Evolutionary conservation across 2,888 invertebrate genomes (phyloP), one percentile per base, ranked within the genome.

Genomic region (Phaedon cochleariae): DNA sequence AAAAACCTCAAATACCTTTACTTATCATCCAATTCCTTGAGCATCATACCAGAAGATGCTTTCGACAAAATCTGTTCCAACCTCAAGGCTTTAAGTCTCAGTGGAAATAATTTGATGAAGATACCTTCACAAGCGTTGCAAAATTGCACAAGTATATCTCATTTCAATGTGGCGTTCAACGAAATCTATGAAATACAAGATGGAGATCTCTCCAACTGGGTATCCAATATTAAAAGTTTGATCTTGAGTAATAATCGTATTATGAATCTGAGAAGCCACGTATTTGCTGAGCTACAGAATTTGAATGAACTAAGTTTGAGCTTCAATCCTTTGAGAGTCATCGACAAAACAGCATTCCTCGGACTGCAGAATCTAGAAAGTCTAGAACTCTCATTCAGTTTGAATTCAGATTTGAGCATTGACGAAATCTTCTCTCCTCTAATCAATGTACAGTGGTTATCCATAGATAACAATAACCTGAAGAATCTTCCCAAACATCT

Each of bases 261-360:
- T 72, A 91, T 92, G 34, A 90, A 88, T 81, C 85, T 91, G 73
- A 89, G 89, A 78, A 86, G 89, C 71, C 89, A 89, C 76, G 88
- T 92, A 72, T 93, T 95, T 82, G 87, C 88, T 65, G 90, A 90
- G 45, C 87, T 92, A 58, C 89, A 89, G 70, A 89, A 92, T 73
- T 87, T 97, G 73, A 92, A 92, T 77, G 96, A 96, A 84, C 88
- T 97, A 71, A 94, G 94, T 84, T 85, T 97, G 72, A 96, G 96
- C 80, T 95, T 96, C 84, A 97, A 97, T 83, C 92, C 93, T 78
- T 88, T 97, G 70, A 90, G 90, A 75, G 90, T 92, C 77, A 88
- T 97, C 73, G 92, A 94, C 79, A 89, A 90, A 22, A 89, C 92
- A 78, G 91, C 94, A 17, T 94, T 96, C 80, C 87, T 88, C 64